These are phyloP conservation scores for Oryctolagus cuniculus DNA, from an alignment of 2,113 vertebrate genomes.

Conservation along the genomic window DNA sequence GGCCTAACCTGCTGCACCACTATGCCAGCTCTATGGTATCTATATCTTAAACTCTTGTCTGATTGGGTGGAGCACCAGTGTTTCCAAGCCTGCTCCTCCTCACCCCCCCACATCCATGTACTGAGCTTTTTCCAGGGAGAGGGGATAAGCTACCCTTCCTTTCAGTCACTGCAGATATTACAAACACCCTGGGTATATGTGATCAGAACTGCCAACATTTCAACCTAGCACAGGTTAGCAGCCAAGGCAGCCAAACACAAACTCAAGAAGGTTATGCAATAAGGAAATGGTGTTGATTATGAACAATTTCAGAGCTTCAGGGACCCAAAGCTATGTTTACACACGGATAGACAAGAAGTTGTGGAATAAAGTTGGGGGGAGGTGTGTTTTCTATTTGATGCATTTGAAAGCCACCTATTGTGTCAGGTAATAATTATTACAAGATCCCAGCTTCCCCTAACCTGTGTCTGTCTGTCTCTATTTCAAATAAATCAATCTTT, in stretches of 20 bases:
- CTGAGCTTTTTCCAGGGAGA: background rate
- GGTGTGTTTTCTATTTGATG: background rate
- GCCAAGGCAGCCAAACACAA: background rate
- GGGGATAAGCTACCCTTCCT: background rate
- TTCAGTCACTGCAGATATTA: background rate
- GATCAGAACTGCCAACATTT: constrained; percentile 43
- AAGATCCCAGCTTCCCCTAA: background rate
- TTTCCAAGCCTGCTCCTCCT: constrained; percentile 27
- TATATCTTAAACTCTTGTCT: background rate
- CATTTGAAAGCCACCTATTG: constrained; percentile 35
- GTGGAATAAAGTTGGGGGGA: background rate
- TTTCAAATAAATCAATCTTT: too few relatives aligned
- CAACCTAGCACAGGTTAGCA: background rate
- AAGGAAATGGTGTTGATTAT: background rate
- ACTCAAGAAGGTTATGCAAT: background rate
- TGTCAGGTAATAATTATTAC: constrained; percentile 25
- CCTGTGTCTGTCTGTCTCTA: too few relatives aligned
- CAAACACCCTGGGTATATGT: background rate
- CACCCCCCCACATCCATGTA: background rate
- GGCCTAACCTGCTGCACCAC: too few relatives aligned
- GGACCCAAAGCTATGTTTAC: background rate
- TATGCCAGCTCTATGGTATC: too few relatives aligned
- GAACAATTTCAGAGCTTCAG: constrained; percentile 8
- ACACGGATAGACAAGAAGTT: background rate
- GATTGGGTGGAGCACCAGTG: background rate